These are phyloP conservation scores for Tauraco hartlaubi DNA, from an alignment of 2,797 vertebrate species.

Conservation along the genomic window DNA sequence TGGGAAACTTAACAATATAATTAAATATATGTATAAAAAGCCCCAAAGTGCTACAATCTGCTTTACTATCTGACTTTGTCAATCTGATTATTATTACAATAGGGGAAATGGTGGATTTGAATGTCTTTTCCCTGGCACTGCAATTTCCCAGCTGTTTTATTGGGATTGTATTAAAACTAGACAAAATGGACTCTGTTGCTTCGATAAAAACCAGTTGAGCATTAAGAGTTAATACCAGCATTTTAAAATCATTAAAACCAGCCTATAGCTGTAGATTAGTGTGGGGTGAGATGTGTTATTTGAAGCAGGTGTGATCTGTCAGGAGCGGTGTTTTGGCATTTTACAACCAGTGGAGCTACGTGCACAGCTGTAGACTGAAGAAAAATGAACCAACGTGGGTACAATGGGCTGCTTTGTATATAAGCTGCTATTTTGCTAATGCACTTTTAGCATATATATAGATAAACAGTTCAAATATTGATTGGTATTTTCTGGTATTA, in stretches of 20 bases:
- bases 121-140: conserved; percentile 77
- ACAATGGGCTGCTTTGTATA: conserved; percentile 71
- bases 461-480: conserved; percentile 75
- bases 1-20: conserved; percentile 79
- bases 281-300: conserved; percentile 70
- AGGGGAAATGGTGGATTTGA: conserved; percentile 83
- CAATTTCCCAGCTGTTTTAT: conserved; percentile 83
- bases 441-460: conserved; percentile 65
- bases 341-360: conserved; percentile 50
- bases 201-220: conserved; percentile 80
- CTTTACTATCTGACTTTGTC: conserved; percentile 79
- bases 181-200: conserved; percentile 78
- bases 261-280: conserved; percentile 62
- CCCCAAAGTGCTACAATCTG: conserved; percentile 73
- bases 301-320: conserved; percentile 81
- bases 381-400: conserved; percentile 33
- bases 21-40: conserved; percentile 77
- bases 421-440: conserved; percentile 67
- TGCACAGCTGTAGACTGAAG: conserved; percentile 71
- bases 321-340: conserved; percentile 78
- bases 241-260: conserved; percentile 74
- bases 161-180: conserved; percentile 79
- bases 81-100: conserved; percentile 79
- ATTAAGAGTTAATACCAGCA: conserved; percentile 79
- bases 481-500: conserved; percentile 68